Conservation (phyloP, 2,888 invertebrate species). For the Nycteola revayana region DNA sequence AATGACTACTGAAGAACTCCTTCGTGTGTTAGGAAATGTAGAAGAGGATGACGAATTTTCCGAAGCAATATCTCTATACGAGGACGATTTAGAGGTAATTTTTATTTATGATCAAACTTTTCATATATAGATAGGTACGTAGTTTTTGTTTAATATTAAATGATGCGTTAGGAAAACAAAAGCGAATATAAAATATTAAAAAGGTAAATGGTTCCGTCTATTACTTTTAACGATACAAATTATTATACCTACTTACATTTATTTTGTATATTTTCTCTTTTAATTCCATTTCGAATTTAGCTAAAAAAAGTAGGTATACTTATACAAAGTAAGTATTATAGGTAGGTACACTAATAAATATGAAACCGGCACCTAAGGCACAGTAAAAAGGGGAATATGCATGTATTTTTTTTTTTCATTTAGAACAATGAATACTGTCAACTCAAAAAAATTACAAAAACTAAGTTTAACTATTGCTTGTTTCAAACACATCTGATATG, state of each 20-base stretch:
- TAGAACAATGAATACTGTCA: conserved; percentile 1
- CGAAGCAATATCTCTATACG: conserved; percentile 10
- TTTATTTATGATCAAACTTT: conserved; percentile 10
- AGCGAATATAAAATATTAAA: conserved; percentile 12
- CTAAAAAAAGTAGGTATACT: conserved; percentile 10
- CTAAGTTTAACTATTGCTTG: conserved; percentile 1
- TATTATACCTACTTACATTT: conserved; percentile 10
- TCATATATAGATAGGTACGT: conserved; percentile 7
- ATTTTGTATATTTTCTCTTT: conserved; percentile 9
- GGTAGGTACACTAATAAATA: conserved; percentile 4
- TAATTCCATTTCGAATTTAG: conserved; percentile 11
- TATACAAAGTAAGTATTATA: conserved; percentile 13
- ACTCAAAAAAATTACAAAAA: conserved; percentile 1
- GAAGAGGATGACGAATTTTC: conserved; percentile 10
- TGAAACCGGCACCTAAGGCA: conserved; percentile 2
- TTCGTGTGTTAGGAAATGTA: conserved; percentile 13
- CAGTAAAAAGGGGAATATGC: conserved; percentile 1
- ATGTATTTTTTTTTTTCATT: not conserved
- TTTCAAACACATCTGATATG: conserved; percentile 1
- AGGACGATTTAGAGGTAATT: conserved; percentile 10
- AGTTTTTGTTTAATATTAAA: conserved; percentile 13
- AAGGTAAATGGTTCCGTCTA: conserved; percentile 10
- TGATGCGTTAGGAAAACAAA: conserved; percentile 11
- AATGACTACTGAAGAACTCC: conserved; percentile 16
- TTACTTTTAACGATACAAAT: conserved; percentile 10